Base-by-base conservation (phyloP, 2,113 vertebrate genomes). In the Pseudolaguvia tuberculata region DNA sequence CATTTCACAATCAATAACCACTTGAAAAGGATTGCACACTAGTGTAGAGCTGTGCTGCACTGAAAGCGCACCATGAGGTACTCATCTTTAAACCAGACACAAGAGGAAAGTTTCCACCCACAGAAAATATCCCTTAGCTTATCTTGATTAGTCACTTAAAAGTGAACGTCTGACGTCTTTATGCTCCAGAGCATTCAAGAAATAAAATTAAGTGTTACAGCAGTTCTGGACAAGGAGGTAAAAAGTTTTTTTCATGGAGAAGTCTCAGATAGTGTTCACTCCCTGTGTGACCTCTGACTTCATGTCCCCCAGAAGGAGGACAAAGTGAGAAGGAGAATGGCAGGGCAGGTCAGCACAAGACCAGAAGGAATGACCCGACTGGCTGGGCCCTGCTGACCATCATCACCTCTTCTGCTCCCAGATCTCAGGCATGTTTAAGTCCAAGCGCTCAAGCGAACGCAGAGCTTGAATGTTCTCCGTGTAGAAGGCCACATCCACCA, bases 401-500 rank as follows among this genome's bases (percentile, higher is more conserved):
- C 75, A 92, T 99, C 96, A 98, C 94, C 96, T 98, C 91, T 98
- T 99, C 91, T 95, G 94, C 89, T 99, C 96, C 97, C 97, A 99
- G 83, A 99, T 96, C 84, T 98, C 97, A 0, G 88, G 91, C 95
- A 98, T 95, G 89, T 95, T 97, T 80, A 98, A 90, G 87, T 97
- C 94, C 75, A 99, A 87, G 50, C 84, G 83, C 87, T 96, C 94
- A 79, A 99, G 93, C 78, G 93, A 94, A 89, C 91, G 93, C 86
- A 99, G 90, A 59, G 86, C 93, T 92, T 95, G 96, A 70, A 98
- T 81, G 85, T 98, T 98, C 92, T 94, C 97, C 52, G 93, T 93
- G 94, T 97, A 99, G 90, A 99, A 98, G 56, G 95, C 96, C 69
- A 99, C 93, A 82, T 99, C 97, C 63, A 95, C 94, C 85, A 94